Evolutionary conservation across 2,113 vertebrate species (phyloP), one percentile per base, ranked within the genome.

Genomic region (Syrmaticus mikado): DNA sequence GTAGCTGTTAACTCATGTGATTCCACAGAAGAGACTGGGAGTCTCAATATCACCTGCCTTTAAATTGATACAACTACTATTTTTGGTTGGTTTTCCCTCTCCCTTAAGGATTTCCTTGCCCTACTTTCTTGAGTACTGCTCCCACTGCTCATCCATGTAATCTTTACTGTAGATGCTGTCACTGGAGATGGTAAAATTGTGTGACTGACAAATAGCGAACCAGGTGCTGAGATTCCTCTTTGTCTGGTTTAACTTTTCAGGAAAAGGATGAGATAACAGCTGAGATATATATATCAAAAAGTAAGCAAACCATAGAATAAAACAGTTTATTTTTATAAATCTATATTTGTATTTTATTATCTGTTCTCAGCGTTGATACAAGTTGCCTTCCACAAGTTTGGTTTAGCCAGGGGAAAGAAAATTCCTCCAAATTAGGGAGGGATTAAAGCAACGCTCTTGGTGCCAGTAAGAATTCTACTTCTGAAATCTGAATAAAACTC

Each of bases 101-200:
- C 6, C 5, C 12, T 1, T 4, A 34, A 32, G 21, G 16, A 3
- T 76, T 1, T 64, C 11, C 34, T 30, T 25, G 12, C 13, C 14
- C 7, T 2, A 0, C 19, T 65, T 30, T 13, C 32, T 28, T 48
- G 34, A 55, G 38, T 13, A 2, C 38, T 40, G 17, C 18, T 65
- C 15, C 18, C 10, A 8, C 19, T 45, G n/a, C 11, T 3, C 1
- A 9, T 43, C 20, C 2, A 3, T 3, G 1, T 12, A 21, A 21
- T 5, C 40, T 67, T 73, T 70, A 1, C 25, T 65, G 28, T 2
- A 57, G 38, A 16, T 50, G 27, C 27, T 68, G 38, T 34, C 28
- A 15, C 28, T 4, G 13, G 60, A 10, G 28, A 3, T 77, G 32
- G 8, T 50, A 41, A 10, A 58, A 57, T 22, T 74, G 57, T 5